Evolutionary conservation across 2,888 invertebrate genomes (phyloP), one percentile per base, ranked within the genome.

Genomic region (Apotomis turbidana): DNA sequence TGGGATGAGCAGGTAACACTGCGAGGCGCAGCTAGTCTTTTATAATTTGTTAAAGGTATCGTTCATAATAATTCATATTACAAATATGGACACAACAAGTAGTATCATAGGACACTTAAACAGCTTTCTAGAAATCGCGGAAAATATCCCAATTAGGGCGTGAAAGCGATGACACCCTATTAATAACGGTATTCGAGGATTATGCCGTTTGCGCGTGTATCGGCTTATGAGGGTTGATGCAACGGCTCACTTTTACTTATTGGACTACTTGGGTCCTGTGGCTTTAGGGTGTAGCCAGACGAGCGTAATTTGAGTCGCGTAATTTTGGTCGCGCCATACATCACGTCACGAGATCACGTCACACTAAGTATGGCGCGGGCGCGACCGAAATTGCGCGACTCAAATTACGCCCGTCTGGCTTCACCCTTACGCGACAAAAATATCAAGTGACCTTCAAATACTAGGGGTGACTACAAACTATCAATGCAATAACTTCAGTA

Each of bases 121-220:
- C 6, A 3, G 41, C 41, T 0, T 41, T 41, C 41, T 41, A 3
- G 6, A 51, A 51, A 0, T 62, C 6, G 5, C 10, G 36, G 46
- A 0, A n/a, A 36, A n/a, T 66, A 66, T 70, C 59, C 46, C 44
- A 46, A 44, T 63, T 27, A 46, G 57, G 51, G n/a, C 51, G 64
- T 68, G 51, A 49, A 74, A 70, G 74, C 55, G 68, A 75, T 71
- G 85, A 76, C 80, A 80, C 79, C 71, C 76, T 81, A 84, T 73
- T 73, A 68, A 70, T 78, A 80, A 78, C 79, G 74, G 78, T 80
- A 81, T 83, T 79, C 82, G 80, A 75, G 71, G 82, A 83, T 84
- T 80, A 81, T 81, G 75, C 76, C 81, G 52, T 61, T 60, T 58
- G 68, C 68, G 52, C 68, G 68, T 62, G 61, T 46, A 68, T 54